A percentile compares a stretch with the other conserved stretches of the same genome.
Evolutionary conservation across 2,797 vertebrate species (phyloP).

Genomic region (Parauchenoglanis ngamensis): DNA sequence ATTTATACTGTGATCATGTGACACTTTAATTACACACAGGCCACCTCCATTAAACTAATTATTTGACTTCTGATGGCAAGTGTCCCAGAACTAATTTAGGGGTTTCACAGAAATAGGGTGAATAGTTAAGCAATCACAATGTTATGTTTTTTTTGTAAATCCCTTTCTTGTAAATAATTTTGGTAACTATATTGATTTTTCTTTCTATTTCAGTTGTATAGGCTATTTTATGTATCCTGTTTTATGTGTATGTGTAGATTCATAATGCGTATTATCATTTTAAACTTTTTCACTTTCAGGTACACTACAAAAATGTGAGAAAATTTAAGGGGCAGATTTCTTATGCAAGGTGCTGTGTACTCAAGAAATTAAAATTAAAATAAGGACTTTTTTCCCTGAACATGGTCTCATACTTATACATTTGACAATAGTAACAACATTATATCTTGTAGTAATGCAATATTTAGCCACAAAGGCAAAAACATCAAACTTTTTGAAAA

Average conservation of each 20-base stretch:
- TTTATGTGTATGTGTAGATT: neutral
- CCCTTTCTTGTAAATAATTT: neutral
- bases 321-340: too few relatives aligned
- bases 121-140: neutral
- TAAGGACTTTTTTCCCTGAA: too few relatives aligned
- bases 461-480: too few relatives aligned
- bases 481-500: too few relatives aligned
- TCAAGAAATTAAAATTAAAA: too few relatives aligned
- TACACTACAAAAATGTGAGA: too few relatives aligned
- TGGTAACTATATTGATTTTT: neutral
- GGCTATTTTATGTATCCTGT: neutral
- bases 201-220: neutral
- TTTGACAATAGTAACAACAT: too few relatives aligned
- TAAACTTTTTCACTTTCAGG: neutral
- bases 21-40: neutral
- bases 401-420: too few relatives aligned
- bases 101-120: neutral
- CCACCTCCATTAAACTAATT: neutral
- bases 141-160: neutral
- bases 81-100: neutral
- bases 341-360: too few relatives aligned
- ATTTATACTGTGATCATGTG: conserved; percentile 1
- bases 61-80: neutral
- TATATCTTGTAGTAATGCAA: too few relatives aligned
- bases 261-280: neutral